Conservation (phyloP, 2,888 invertebrate species). For the Ophioninae sp. region DNA sequence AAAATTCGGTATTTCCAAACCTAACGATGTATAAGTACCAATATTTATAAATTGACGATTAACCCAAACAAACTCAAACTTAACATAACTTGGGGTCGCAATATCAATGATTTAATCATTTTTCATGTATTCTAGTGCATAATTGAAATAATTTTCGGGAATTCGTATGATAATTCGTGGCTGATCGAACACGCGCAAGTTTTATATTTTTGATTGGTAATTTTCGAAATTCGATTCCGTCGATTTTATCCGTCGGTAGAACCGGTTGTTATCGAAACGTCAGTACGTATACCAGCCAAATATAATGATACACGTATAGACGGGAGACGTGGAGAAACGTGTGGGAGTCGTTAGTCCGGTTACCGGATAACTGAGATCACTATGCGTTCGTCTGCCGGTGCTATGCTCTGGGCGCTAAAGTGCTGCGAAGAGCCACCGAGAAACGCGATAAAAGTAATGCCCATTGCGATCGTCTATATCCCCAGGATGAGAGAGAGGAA, state of each 20-base stretch:
- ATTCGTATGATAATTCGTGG: background rate
- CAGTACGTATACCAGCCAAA: background rate
- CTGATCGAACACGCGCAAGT: background rate
- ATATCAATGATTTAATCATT: too few relatives aligned
- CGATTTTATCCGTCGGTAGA: background rate
- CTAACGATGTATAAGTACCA: too few relatives aligned
- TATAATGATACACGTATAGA: constrained; percentile 1
- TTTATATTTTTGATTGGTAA: background rate
- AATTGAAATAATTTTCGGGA: background rate
- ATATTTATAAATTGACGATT: too few relatives aligned
- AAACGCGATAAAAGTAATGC: constrained; percentile 46
- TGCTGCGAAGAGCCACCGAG: constrained; percentile 37
- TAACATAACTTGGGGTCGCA: too few relatives aligned
- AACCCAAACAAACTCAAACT: too few relatives aligned
- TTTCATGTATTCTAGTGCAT: background rate
- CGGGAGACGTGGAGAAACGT: constrained; percentile 48
- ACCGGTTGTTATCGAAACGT: constrained; percentile 32
- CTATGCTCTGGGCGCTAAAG: constrained; percentile 51
- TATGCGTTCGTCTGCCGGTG: constrained; percentile 4
- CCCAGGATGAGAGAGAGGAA: constrained; percentile 10
- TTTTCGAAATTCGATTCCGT: background rate
- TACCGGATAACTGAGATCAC: constrained; percentile 56
- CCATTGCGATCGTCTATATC: constrained; percentile 44
- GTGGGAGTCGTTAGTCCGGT: constrained; percentile 72
- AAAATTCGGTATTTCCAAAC: too few relatives aligned